Percentiles rank a stretch among this genome's conserved stretches.
phyloP scores from a whole-genome alignment of 2,888 invertebrate species.

The Hyposoter didymator region DNA sequence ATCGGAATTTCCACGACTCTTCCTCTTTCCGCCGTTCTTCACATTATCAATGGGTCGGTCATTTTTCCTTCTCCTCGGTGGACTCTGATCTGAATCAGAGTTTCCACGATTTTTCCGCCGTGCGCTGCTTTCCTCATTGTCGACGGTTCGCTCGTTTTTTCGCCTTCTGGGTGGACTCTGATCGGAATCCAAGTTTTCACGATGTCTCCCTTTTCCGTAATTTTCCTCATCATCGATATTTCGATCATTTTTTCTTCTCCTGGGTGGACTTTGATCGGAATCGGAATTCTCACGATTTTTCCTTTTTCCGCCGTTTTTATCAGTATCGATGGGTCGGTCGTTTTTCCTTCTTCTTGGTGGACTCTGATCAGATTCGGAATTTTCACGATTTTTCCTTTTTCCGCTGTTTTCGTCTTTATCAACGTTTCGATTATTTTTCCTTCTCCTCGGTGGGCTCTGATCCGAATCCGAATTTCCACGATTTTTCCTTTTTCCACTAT shows the following conservation, averaged over 20 bases:
- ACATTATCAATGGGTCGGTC: conserved; percentile 42
- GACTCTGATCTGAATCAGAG: conserved; percentile 71
- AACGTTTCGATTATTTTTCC: too few species aligned
- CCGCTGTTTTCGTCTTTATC: background rate
- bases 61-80: conserved; percentile 65
- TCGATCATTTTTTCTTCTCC: conserved; percentile 40
- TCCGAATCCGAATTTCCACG: too few species aligned
- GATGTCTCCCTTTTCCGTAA: background rate
- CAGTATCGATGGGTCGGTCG: conserved; percentile 24
- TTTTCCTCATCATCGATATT: conserved; percentile 16
- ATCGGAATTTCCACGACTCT: conserved; percentile 39
- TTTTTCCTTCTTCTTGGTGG: conserved; percentile 61
- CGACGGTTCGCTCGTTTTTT: conserved; percentile 21
- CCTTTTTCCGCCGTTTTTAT: background rate
- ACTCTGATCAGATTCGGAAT: conserved; percentile 63
- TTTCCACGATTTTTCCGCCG: background rate
- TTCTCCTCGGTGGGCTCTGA: too few species aligned
- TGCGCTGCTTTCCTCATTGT: conserved; percentile 9
- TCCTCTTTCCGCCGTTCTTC: background rate
- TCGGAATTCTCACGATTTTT: conserved; percentile 26
- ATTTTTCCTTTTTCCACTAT: too few species aligned
- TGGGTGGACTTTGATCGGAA: conserved; percentile 72
- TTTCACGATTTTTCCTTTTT: background rate
- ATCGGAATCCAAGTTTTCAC: background rate
- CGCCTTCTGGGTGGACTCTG: conserved; percentile 38